phyloP scores from a whole-genome alignment of 1,140 invertebrate species.

The Hirudo medicinalis region DNA sequence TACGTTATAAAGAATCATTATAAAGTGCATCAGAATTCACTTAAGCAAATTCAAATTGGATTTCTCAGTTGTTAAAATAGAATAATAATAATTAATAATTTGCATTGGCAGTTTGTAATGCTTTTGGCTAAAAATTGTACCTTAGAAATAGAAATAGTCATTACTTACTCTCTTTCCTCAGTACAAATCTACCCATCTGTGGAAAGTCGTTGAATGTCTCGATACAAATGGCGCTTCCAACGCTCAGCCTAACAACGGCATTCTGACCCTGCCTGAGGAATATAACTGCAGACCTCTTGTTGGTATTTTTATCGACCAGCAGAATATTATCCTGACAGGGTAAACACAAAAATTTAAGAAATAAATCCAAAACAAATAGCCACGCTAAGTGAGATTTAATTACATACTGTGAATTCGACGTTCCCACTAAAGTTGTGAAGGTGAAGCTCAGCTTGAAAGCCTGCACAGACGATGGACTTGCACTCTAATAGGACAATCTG shows the following conservation, averaged over 20 bases:
- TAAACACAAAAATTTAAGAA: too few relatives aligned
- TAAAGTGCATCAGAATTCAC: too few relatives aligned
- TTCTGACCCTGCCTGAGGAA: conserved; percentile 99
- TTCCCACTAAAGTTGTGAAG: conserved; percentile 96
- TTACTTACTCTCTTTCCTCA: conserved; percentile 88
- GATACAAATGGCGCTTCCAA: conserved; percentile 86
- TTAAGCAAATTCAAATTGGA: too few relatives aligned
- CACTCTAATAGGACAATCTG: conserved; percentile 92
- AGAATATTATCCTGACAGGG: conserved; percentile 59
- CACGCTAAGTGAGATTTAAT: too few relatives aligned
- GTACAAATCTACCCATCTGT: conserved; percentile 96
- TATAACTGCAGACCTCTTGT: conserved; percentile 83
- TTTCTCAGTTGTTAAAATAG: too few relatives aligned
- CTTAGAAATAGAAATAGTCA: not conserved
- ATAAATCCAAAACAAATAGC: too few relatives aligned
- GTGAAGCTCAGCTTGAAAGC: conserved; percentile 96
- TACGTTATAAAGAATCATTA: too few relatives aligned
- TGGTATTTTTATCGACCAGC: conserved; percentile 94
- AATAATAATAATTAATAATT: too few relatives aligned
- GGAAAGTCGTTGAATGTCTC: conserved; percentile 96
- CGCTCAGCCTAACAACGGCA: conserved; percentile 94
- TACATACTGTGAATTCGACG: conserved; percentile 76
- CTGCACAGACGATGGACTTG: conserved; percentile 97
- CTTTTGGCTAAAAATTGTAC: too few relatives aligned
- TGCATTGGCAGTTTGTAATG: too few relatives aligned